Evolutionary conservation across 2,113 vertebrate species (phyloP).

Genomic region (Otolemur garnettii): DNA sequence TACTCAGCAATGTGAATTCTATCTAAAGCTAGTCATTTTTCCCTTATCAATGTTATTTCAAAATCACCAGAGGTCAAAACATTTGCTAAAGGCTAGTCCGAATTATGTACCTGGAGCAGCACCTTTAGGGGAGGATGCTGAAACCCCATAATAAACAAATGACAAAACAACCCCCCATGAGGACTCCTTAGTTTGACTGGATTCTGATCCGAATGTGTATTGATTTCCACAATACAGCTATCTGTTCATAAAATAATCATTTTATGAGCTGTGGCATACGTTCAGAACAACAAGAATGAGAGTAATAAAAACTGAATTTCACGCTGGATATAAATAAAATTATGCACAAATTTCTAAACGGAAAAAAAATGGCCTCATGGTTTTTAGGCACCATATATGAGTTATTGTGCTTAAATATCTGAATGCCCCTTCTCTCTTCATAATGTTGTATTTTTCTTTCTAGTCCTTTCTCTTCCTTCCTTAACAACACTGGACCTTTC

Average conservation of each 20-base stretch:
- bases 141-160: not conserved
- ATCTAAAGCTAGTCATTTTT: not conserved
- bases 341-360: conserved; percentile 12
- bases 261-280: conserved; percentile 58
- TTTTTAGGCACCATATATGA: not conserved
- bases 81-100: not conserved
- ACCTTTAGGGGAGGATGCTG: not conserved
- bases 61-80: not conserved
- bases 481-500: not conserved
- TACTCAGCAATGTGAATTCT: not conserved
- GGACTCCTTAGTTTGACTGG: not conserved
- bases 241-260: conserved; percentile 48
- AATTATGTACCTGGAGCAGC: not conserved
- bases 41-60: not conserved
- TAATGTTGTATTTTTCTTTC: not conserved
- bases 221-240: not conserved
- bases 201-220: conserved; percentile 49
- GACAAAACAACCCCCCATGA: not conserved
- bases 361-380: not conserved
- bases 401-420: conserved; percentile 25
- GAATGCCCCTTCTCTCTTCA: not conserved
- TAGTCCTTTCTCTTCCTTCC: not conserved
- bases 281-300: conserved; percentile 49
- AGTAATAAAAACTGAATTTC: conserved; percentile 63
- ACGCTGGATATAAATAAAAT: conserved; percentile 41